Base-by-base conservation (phyloP, 2,113 vertebrate genomes). In the Gasterosteus aculeatus region DNA sequence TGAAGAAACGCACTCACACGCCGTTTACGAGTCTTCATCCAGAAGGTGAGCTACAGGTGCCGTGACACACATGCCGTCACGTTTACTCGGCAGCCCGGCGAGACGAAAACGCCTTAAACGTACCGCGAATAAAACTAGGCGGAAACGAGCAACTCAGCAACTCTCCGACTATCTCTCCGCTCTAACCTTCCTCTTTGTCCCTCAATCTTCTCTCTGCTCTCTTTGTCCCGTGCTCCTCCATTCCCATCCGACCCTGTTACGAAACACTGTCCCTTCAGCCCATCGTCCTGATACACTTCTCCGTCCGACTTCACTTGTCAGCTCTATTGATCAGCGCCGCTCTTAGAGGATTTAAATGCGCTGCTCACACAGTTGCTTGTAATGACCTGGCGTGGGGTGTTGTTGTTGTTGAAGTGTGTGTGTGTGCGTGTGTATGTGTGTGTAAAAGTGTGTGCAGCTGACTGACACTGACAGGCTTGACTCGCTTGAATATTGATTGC, bases 311-410 rank as follows among this genome's bases (percentile, higher is more conserved):
- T 83, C 75, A 72, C 88, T 88, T 84, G 85, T 84, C 86, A 76
- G 83, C 64, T 64, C 6, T 83, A 89, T 92, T 60, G 90, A 92
- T 90, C 76, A 85, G 76, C 70, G 76, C 68, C 22, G 71, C 73
- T 87, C 73, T 75, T 78, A 69, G 78, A 80, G 85, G 83, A 86
- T 91, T 88, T 91, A 85, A 83, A 90, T 90, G 77, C 74, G 60
- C 75, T 14, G 75, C 75, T 85, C 77, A 71, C 72, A 62, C 75
- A 64, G 39, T 72, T 72, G 33, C 74, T 83, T 73, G 64, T 83
- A 89, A 87, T 77, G 74, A 84, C 74, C 76, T 71, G 66, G 31
- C 73, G 51, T 53, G 65, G 22, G 69, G 35, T 5, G 29, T 69
- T 74, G 42, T 33, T 85, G 74, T 26, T 75, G 66, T 75, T 19